phyloP scores from a whole-genome alignment of 1,140 invertebrate species.

The Neocloeon triangulifer region DNA sequence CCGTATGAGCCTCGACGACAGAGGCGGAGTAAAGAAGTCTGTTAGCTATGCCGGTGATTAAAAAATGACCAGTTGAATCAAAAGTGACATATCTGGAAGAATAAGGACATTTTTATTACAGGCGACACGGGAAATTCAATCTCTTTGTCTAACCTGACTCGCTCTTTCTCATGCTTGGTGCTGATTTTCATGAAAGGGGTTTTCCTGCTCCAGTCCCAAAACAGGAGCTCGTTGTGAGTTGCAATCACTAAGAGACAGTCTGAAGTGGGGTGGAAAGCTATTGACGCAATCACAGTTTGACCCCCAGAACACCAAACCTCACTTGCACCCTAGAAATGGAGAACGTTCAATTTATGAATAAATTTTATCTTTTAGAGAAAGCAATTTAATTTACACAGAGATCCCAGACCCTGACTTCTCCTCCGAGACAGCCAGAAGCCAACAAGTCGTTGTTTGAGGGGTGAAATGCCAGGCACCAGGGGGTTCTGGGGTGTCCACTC shows the following conservation, averaged over 20 bases:
- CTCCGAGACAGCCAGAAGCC: constrained; percentile 70
- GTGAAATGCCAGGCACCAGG: constrained; percentile 81
- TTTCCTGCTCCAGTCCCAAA: constrained; percentile 72
- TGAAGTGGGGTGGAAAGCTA: constrained; percentile 69
- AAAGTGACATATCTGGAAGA: constrained; percentile 59
- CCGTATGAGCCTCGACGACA: too few species aligned
- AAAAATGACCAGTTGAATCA: constrained; percentile 52
- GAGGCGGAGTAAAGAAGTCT: too few species aligned
- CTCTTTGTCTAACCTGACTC: constrained; percentile 34
- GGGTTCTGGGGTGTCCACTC: constrained; percentile 67
- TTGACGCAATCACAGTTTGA: constrained; percentile 55
- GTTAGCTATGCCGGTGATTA: constrained; percentile 75
- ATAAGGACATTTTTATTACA: constrained; percentile 6
- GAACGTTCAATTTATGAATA: too few species aligned
- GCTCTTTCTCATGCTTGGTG: constrained; percentile 46
- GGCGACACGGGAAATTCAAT: constrained; percentile 1
- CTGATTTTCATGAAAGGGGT: constrained; percentile 48
- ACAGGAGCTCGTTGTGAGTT: constrained; percentile 62
- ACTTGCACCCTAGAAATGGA: constrained; percentile 46
- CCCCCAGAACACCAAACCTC: constrained; percentile 54
- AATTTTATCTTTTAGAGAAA: too few species aligned
- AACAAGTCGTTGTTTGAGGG: constrained; percentile 62
- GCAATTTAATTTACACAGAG: constrained; percentile 61
- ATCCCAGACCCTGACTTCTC: constrained; percentile 81
- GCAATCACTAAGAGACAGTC: constrained; percentile 66